phyloP scores from a whole-genome alignment of 1,140 invertebrate species.

The Sinella curviseta region DNA sequence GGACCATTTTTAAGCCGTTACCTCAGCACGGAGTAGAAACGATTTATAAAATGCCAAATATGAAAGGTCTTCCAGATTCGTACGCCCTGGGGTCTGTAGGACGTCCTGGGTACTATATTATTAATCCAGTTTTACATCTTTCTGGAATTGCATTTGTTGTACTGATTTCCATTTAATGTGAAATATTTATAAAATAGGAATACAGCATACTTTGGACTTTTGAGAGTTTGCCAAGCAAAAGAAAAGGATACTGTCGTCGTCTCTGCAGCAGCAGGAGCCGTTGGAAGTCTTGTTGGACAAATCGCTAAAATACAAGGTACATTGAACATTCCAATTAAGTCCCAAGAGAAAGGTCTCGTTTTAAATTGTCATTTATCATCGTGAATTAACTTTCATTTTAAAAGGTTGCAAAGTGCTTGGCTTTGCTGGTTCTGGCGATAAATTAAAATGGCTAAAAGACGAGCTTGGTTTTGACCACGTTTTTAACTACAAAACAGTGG shows the following conservation, averaged over 20 bases:
- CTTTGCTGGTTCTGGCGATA: conserved; percentile 68
- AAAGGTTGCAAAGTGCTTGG: conserved; percentile 68
- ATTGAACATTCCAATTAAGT: conserved; percentile 59
- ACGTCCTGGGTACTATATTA: neutral
- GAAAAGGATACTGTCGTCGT: conserved; percentile 68
- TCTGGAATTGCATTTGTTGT: neutral
- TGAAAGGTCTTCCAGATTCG: conserved; percentile 61
- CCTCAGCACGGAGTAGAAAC: conserved; percentile 28
- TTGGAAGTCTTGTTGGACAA: conserved; percentile 71
- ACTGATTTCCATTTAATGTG: no score
- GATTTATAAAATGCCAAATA: conserved; percentile 59
- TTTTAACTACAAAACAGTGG: conserved; percentile 69
- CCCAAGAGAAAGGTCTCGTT: neutral
- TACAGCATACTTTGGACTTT: conserved; percentile 71
- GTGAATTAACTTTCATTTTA: neutral
- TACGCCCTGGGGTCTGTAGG: conserved; percentile 58
- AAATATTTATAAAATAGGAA: no score
- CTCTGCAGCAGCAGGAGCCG: conserved; percentile 65
- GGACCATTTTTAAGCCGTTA: conserved; percentile 33
- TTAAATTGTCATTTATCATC: neutral
- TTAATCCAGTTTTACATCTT: neutral
- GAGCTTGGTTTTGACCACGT: conserved; percentile 67
- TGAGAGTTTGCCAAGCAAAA: conserved; percentile 68
- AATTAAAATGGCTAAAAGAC: conserved; percentile 67
- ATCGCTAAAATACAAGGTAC: conserved; percentile 68